These are phyloP conservation scores for Agrochola lota DNA, from an alignment of 2,888 invertebrate species.

Conservation along the genomic window DNA sequence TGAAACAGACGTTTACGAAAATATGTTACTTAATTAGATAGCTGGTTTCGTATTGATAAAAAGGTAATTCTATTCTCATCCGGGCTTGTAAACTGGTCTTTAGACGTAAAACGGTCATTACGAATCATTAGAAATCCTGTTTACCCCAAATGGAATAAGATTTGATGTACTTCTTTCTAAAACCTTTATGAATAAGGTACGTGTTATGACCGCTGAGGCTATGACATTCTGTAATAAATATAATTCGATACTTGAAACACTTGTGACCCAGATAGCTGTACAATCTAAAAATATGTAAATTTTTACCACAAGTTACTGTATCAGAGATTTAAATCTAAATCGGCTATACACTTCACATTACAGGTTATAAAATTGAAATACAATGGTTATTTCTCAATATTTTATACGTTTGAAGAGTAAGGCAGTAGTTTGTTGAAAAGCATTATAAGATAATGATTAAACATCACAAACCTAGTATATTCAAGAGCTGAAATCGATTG, in stretches of 20 bases:
- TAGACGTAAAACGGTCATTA: neutral
- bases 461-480: neutral
- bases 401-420: neutral
- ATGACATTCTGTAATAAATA: neutral
- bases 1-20: no score
- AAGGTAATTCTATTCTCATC: neutral
- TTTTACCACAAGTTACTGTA: constrained; percentile 28
- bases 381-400: neutral
- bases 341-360: constrained; percentile 19
- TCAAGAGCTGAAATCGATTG: neutral
- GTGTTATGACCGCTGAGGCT: neutral
- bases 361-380: constrained; percentile 24
- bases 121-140: neutral
- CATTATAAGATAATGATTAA: neutral
- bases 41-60: neutral
- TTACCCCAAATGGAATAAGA: neutral
- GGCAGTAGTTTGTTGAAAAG: neutral
- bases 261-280: constrained; percentile 15
- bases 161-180: neutral
- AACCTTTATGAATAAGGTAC: neutral
- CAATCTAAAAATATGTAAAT: constrained; percentile 16
- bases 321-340: constrained; percentile 3
- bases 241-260: neutral
- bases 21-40: no score
- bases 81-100: neutral